Conservation (phyloP, 1,140 invertebrate species). For the Drosophila kurseongensis region DNA sequence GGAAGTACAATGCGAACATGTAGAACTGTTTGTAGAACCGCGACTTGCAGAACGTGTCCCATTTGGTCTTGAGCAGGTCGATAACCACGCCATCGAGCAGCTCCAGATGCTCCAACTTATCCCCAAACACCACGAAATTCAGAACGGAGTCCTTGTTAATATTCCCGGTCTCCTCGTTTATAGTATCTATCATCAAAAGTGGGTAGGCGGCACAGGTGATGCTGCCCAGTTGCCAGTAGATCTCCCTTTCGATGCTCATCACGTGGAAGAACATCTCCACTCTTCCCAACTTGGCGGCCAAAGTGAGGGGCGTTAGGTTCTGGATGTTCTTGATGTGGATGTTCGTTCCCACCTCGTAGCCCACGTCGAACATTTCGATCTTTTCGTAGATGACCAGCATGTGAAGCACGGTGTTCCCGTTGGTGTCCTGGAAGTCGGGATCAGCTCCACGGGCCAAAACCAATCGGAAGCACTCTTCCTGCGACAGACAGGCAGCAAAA, state of each 20-base stretch:
- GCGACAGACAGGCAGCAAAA: slow-evolving; percentile 98
- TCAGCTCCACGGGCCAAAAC: slow-evolving; percentile 97
- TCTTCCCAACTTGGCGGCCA: slow-evolving; percentile 96
- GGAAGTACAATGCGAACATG: slow-evolving; percentile 94
- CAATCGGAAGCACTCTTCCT: slow-evolving; percentile 98
- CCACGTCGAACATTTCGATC: slow-evolving; percentile 96
- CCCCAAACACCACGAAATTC: slow-evolving; percentile 99
- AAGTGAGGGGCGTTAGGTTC: slow-evolving; percentile 95
- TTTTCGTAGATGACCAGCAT: slow-evolving; percentile 99
- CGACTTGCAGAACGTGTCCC: slow-evolving; percentile 98
- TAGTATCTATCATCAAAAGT: slow-evolving; percentile 97
- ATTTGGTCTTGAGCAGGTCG: slow-evolving; percentile 97
- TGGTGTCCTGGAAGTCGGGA: slow-evolving; percentile 97
- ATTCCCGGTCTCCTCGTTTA: slow-evolving; percentile 94
- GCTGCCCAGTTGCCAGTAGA: slow-evolving; percentile 98
- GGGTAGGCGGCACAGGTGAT: slow-evolving; percentile 99
- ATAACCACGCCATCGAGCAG: slow-evolving; percentile 97
- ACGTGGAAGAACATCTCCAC: slow-evolving; percentile 98
- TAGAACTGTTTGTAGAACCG: slow-evolving; percentile 97
- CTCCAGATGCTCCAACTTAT: slow-evolving; percentile 97
- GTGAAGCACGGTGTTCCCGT: slow-evolving; percentile 98
- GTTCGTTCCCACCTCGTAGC: slow-evolving; percentile 95
- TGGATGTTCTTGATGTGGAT: slow-evolving; percentile 94
- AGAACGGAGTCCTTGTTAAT: slow-evolving; percentile 97
- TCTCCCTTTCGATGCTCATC: slow-evolving; percentile 96